phyloP scores from a whole-genome alignment of 1,140 invertebrate genomes.

The Aplysia californica region DNA sequence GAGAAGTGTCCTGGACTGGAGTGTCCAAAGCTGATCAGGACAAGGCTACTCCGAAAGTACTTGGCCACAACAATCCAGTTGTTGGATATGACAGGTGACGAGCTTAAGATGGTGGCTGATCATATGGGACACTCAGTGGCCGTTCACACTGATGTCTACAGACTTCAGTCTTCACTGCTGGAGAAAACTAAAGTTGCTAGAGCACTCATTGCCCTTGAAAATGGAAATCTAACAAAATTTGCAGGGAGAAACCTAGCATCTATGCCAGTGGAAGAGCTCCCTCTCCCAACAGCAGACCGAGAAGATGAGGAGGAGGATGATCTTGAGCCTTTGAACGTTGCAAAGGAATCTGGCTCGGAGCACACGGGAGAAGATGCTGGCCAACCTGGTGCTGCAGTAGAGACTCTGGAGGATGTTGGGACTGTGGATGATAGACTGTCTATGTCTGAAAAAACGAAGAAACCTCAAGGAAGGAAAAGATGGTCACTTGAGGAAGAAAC shows the following conservation, averaged over 20 bases:
- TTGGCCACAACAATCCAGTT: conserved; percentile 33
- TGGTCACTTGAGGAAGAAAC: neutral
- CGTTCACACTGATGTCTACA: conserved; percentile 34
- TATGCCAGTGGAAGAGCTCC: conserved; percentile 4
- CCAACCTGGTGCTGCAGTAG: too few relatives aligned
- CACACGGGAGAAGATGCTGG: neutral
- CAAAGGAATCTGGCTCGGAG: neutral
- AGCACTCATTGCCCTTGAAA: conserved; percentile 29
- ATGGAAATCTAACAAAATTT: conserved; percentile 29
- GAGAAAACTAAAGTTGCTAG: conserved; percentile 33
- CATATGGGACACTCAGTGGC: conserved; percentile 35
- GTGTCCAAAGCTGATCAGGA: conserved; percentile 2
- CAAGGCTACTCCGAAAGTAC: conserved; percentile 19
- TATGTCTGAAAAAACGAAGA: too few relatives aligned
- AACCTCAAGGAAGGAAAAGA: neutral
- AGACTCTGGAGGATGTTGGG: too few relatives aligned
- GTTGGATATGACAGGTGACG: conserved; percentile 35
- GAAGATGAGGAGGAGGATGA: neutral
- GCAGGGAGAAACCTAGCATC: conserved; percentile 13
- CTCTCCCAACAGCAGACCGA: neutral
- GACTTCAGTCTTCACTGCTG: conserved; percentile 19
- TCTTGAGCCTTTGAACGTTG: neutral
- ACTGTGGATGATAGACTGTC: too few relatives aligned
- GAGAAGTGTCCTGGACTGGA: conserved; percentile 16
- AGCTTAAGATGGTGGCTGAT: conserved; percentile 35